Evolutionary conservation across 53 echinoderm and acorn worm genomes (phyloP), one percentile per base, ranked within the genome.

Genomic region (Hippasteria phrygiana): DNA sequence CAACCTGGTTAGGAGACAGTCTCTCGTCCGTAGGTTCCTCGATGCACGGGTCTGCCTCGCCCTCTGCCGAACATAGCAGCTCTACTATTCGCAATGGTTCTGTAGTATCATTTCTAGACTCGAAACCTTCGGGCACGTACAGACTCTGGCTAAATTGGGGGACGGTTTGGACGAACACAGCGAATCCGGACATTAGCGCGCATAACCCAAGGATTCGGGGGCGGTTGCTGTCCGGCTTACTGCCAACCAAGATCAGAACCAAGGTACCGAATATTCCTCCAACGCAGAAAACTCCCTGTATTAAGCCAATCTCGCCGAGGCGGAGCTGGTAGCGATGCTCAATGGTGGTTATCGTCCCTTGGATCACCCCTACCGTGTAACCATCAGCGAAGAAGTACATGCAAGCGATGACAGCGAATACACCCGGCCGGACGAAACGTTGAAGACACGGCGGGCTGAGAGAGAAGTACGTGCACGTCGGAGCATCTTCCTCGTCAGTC

Each of bases 291-390:
- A 3, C 17, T 31, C 46, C 29, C 32, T 40, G 31, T 0, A 75
- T 5, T 14, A 47, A 2, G 16, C 48, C 75, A 11, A 48, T 29
- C 47, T 75, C 47, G n/a, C 75, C 14, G 48, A 75, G 48, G n/a
- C 28, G 46, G 28, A 75, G 31, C 75, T 75, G 75, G 33, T 75
- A 75, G 4, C 75, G 75, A 32, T 34, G 75, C 31, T 75, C 75
- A 47, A 46, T 13, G 47, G 75, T 16, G 32, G 75, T 75, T 2
- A 75, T 3, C 16, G 75, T 32, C 13, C 75, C 75, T 48, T 75
- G 75, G 45, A 75, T 51, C 46, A 32, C 75, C 3, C 75, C 75
- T 27, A 75, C 75, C 12, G 16, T 20, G 46, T 47, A 75, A 32
- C 75, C 24, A 2, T 75, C 75, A 17, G 75, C 50, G 29, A 75